Percentiles rank a stretch among this genome's conserved stretches.
These are phyloP conservation scores for Procambarus clarkii DNA, from an alignment of 1,140 invertebrate species.

Conservation along the genomic window DNA sequence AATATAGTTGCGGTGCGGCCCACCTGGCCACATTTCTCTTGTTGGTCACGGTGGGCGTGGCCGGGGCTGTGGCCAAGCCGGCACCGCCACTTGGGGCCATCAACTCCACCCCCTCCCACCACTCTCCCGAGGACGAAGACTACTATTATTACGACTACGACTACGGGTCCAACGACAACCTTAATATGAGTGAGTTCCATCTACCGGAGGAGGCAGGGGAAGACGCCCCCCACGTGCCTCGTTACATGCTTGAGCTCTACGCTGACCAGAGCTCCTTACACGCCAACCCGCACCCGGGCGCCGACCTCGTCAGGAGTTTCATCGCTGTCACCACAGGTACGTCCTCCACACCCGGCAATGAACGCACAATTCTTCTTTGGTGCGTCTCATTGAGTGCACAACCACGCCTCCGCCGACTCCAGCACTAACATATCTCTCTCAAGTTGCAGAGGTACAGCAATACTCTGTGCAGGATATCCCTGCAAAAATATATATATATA, in stretches of 20 bases:
- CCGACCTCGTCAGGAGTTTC: conserved; percentile 61
- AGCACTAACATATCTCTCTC: no score
- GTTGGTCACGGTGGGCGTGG: conserved; percentile 58
- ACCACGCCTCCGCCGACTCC: no score
- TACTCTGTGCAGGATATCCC: no score
- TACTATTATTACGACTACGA: conserved; percentile 59
- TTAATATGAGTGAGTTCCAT: conserved; percentile 57
- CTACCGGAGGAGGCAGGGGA: conserved; percentile 36
- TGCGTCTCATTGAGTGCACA: no score
- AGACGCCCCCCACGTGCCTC: conserved; percentile 40
- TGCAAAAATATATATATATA: no score
- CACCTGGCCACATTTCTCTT: conserved; percentile 60
- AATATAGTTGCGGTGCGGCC: conserved; percentile 32
- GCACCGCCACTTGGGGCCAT: not conserved
- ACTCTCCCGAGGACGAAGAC: conserved; percentile 13
- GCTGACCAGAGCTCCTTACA: conserved; percentile 35
- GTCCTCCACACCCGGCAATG: not conserved
- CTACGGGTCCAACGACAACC: not conserved
- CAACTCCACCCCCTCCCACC: not conserved
- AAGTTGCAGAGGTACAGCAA: no score
- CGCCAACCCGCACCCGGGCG: not conserved
- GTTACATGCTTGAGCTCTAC: conserved; percentile 59
- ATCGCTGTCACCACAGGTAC: conserved; percentile 36
- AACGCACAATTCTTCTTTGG: no score
- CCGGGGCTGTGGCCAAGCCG: conserved; percentile 31